Evolutionary conservation across 2,888 invertebrate genomes (phyloP).

Genomic region (Diachrysia chrysitis): DNA sequence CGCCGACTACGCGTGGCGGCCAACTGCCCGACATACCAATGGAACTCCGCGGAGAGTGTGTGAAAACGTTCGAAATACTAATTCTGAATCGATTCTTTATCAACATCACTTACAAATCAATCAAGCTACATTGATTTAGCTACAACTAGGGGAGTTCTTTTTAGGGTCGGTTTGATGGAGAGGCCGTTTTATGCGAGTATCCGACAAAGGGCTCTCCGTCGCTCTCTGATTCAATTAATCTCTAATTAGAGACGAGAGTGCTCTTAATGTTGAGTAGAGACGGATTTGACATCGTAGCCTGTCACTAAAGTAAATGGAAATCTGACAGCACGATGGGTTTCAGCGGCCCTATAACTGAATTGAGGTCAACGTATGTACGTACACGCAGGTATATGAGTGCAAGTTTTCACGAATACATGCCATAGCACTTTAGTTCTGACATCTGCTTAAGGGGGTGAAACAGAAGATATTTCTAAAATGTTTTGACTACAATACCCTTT

Average conservation of each 20-base stretch:
- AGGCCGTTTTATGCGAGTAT: conserved; percentile 66
- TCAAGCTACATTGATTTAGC: conserved; percentile 34
- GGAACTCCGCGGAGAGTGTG: conserved; percentile 57
- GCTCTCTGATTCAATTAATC: conserved; percentile 85
- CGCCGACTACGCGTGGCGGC: conserved; percentile 79
- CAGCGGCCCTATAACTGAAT: conserved; percentile 69
- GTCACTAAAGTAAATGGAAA: conserved; percentile 84
- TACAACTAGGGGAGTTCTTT: conserved; percentile 51
- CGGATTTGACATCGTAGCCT: conserved; percentile 83
- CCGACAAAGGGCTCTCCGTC: conserved; percentile 76
- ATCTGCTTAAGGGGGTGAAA: conserved; percentile 9
- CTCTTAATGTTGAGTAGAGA: conserved; percentile 84
- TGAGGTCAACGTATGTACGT: conserved; percentile 72
- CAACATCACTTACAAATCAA: conserved; percentile 35
- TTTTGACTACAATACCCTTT: not conserved
- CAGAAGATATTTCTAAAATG: not conserved
- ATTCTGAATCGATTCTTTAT: conserved; percentile 48
- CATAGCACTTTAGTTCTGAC: conserved; percentile 7
- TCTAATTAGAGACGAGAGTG: conserved; percentile 87
- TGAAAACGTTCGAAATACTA: conserved; percentile 65
- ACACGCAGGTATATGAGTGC: conserved; percentile 37
- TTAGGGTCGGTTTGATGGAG: conserved; percentile 54
- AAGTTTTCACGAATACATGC: conserved; percentile 15
- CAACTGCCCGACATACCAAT: conserved; percentile 72
- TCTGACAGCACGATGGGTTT: conserved; percentile 79